Percentiles rank a stretch among this genome's conserved stretches.
Conservation (phyloP, 2,888 invertebrate genomes). For the Acleris sparsana region DNA sequence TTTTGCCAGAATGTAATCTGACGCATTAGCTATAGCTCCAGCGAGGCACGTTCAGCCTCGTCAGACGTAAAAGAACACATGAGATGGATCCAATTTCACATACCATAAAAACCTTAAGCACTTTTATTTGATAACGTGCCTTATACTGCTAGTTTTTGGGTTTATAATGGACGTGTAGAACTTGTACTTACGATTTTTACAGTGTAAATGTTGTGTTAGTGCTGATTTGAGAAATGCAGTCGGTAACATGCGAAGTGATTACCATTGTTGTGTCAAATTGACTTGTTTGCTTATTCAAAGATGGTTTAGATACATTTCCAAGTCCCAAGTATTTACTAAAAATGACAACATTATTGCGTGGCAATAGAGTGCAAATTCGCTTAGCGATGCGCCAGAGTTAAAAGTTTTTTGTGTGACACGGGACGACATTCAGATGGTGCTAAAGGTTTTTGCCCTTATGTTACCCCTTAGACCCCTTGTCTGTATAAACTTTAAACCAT, state of each 20-base stretch:
- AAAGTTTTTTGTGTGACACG: too few species aligned
- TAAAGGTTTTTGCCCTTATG: too few species aligned
- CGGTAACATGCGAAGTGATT: not conserved
- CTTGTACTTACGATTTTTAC: not conserved
- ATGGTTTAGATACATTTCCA: not conserved
- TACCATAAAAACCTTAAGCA: not conserved
- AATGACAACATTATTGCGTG: not conserved
- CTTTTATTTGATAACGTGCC: not conserved
- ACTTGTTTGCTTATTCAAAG: not conserved
- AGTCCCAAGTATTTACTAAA: not conserved
- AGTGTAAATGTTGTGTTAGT: not conserved
- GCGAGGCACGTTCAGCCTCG: conserved; percentile 18
- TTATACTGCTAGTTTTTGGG: not conserved
- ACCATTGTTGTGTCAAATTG: not conserved
- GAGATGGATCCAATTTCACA: not conserved
- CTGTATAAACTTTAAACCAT: too few species aligned
- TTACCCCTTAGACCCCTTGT: too few species aligned
- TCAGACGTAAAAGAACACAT: conserved; percentile 25
- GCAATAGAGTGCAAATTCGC: too few species aligned
- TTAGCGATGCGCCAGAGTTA: too few species aligned
- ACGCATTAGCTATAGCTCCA: conserved; percentile 4
- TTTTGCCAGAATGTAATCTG: conserved; percentile 34
- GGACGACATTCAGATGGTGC: too few species aligned
- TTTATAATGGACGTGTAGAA: not conserved
- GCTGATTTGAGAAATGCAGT: conserved; percentile 14